Evolutionary conservation across 2,797 vertebrate species (phyloP), one percentile per base, ranked within the genome.

Genomic region (Enteromius anoplus): DNA sequence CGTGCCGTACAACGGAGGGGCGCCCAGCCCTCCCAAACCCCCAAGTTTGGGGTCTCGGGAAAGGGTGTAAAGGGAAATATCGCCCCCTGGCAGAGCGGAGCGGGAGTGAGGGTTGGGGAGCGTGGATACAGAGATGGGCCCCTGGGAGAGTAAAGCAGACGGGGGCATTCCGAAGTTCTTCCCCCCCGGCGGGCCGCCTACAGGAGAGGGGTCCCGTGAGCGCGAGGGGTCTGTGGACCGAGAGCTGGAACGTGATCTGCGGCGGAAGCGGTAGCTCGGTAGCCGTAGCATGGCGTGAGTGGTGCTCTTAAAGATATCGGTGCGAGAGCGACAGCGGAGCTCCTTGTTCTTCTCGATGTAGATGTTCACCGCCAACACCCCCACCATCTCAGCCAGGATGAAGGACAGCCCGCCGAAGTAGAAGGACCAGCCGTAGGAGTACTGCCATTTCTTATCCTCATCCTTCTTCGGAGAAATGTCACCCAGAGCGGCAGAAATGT

Each of bases 281-380:
- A 97, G 92, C 81, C 96, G 96, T 80, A 97, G 93, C 93, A 97
- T 96, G 89, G 96, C 96, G 75, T 95, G 93, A 0, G 96, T 96
- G 86, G 95, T 96, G 92, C 94, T 96, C 91, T 95, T 97, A 87
- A 96, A 95, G 88, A 97, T 94, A 93, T 97, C 96, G 75, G 96
- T 95, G 91, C 96, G 96, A 12, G 96, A 96, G 90, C 96, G 95
- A 89, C 96, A 97, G 83, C 96, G 97, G 75, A 97, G 95, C 92
- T 97, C 96, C 87, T 97, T 97, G 94, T 97, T 97, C 88, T 96
- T 96, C 91, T 98, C 97, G 3, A 98, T 98, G 94, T 98, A 98
- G 89, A 98, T 97, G 93, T 98, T 97, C 87, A 98, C 97, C 0
- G 97, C 97, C 87, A 98, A 93, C 62, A 98, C 97, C 0, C 97